A percentile compares a stretch with the other conserved stretches of the same genome.
phyloP scores from a whole-genome alignment of 2,888 invertebrate genomes.

The Cephus pulcher region DNA sequence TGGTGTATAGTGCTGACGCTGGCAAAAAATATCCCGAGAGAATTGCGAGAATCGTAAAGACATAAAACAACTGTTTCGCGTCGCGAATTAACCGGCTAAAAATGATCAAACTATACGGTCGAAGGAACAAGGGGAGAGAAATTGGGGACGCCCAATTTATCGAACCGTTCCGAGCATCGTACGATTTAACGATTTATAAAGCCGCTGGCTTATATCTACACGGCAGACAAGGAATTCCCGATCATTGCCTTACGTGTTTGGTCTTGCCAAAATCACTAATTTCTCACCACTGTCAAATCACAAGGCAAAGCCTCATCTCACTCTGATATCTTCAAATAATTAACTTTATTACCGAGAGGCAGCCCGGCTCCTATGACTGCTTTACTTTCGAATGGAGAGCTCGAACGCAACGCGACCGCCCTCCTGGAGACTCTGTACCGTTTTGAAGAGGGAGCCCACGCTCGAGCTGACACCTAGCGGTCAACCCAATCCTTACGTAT shows the following conservation, averaged over 20 bases:
- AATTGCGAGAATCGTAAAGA: not conserved
- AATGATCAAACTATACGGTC: not conserved
- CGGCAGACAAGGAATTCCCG: not conserved
- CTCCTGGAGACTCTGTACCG: slow-evolving; percentile 51
- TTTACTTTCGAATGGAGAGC: slow-evolving; percentile 22
- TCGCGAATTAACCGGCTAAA: not conserved
- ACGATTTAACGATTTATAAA: not conserved
- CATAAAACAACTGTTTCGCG: not conserved
- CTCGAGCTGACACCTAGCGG: slow-evolving; percentile 38
- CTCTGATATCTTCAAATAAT: slow-evolving; percentile 15
- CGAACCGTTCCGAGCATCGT: not conserved
- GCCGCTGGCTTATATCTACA: not conserved
- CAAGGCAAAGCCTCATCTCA: slow-evolving; percentile 39
- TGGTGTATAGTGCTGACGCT: not conserved
- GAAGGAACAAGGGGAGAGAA: not conserved
- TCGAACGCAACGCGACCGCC: slow-evolving; percentile 51
- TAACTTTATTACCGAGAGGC: not conserved
- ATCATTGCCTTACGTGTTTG: not conserved
- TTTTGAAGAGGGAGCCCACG: slow-evolving; percentile 42
- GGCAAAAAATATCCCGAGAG: not conserved
- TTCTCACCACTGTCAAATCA: slow-evolving; percentile 54
- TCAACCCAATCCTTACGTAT: slow-evolving; percentile 18
- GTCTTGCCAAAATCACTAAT: not conserved
- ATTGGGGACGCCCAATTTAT: slow-evolving; percentile 4
- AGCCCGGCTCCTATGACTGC: slow-evolving; percentile 3